Conservation (phyloP, 2,797 vertebrate species). For the Acipenser transmontanus region DNA sequence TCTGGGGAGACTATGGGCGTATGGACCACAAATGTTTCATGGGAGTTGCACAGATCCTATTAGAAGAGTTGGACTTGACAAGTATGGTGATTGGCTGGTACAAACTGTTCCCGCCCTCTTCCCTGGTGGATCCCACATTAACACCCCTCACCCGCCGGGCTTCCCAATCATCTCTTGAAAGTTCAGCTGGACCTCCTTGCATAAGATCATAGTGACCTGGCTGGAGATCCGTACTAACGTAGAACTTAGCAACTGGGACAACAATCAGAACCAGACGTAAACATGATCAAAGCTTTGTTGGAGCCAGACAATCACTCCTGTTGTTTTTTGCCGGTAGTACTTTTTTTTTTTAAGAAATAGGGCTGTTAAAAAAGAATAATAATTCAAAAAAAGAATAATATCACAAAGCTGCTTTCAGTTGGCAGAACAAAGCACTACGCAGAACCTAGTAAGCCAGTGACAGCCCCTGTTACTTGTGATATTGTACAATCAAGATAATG, state of each 20-base stretch:
- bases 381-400: conserved; percentile 34
- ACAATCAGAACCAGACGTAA: conserved; percentile 64
- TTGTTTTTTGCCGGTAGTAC: conserved; percentile 66
- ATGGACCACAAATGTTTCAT: conserved; percentile 99
- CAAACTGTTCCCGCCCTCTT: conserved; percentile 95
- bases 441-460: conserved; percentile 29
- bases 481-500: conserved; percentile 22
- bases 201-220: conserved; percentile 82
- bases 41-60: conserved; percentile 95
- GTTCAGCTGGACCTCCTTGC: conserved; percentile 83
- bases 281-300: conserved; percentile 81
- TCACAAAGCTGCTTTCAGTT: conserved; percentile 40
- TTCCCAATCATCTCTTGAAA: conserved; percentile 94
- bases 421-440: conserved; percentile 49
- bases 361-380: conserved; percentile 53
- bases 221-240: conserved; percentile 49
- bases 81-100: conserved; percentile 99
- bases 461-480: conserved; percentile 47
- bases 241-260: conserved; percentile 60
- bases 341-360: conserved; percentile 31
- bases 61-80: conserved; percentile 95
- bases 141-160: conserved; percentile 89
- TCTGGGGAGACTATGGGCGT: conserved; percentile 96
- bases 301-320: conserved; percentile 97
- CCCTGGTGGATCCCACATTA: conserved; percentile 91